phyloP scores from a whole-genome alignment of 64 coral and sea anemone genomes.

The Montipora foliosa region DNA sequence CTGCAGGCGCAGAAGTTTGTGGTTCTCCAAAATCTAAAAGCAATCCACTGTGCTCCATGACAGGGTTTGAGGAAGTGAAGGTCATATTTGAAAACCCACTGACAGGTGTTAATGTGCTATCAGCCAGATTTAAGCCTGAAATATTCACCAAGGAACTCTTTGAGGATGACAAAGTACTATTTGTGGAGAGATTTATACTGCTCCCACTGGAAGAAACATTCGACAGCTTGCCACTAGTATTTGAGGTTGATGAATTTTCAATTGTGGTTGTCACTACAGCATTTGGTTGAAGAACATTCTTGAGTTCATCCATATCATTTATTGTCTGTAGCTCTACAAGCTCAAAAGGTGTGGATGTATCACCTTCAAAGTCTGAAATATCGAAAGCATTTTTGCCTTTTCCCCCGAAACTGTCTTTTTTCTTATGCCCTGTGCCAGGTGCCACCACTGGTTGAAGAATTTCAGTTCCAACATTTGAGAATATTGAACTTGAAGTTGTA shows the following conservation, averaged over 20 bases:
- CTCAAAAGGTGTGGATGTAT: conserved; percentile 85
- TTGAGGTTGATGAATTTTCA: conserved; percentile 12
- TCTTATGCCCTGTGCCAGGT: conserved; percentile 63
- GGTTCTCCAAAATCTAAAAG: conserved; percentile 27
- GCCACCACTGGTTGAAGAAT: conserved; percentile 86
- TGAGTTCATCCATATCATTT: conserved; percentile 94
- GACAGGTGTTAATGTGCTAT: neutral
- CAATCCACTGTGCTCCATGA: neutral
- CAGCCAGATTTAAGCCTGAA: neutral
- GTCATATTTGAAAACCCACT: neutral
- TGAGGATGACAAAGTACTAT: neutral
- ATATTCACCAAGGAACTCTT: conserved; percentile 24
- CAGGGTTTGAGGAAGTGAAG: neutral
- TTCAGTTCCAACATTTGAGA: conserved; percentile 85
- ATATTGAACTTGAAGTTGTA: conserved; percentile 62
- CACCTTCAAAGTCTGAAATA: conserved; percentile 92
- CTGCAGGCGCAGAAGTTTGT: neutral
- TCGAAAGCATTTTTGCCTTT: conserved; percentile 80
- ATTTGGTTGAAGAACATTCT: conserved; percentile 79
- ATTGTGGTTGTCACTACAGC: neutral
- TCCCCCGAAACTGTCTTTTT: conserved; percentile 81
- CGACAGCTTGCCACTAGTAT: neutral
- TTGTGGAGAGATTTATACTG: neutral
- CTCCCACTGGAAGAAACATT: neutral
- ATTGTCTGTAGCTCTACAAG: conserved; percentile 94